These are phyloP conservation scores for Mesochorus sp. DNA, from an alignment of 2,888 invertebrate species.

Conservation along the genomic window DNA sequence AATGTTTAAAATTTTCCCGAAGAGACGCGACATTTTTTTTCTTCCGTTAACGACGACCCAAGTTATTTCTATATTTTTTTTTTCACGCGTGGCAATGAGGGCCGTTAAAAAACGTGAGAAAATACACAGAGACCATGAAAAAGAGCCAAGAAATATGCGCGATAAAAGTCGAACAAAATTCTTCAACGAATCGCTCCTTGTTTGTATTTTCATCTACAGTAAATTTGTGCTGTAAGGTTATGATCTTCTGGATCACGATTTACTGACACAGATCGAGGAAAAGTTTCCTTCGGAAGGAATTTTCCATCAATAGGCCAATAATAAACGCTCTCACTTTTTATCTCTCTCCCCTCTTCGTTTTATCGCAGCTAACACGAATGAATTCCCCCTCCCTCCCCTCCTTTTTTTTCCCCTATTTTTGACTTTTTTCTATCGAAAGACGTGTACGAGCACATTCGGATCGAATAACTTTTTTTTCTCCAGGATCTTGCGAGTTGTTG, in stretches of 20 bases:
- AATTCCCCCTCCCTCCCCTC: no score
- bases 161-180: no score
- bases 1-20: neutral
- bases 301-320: slow-evolving; percentile 44
- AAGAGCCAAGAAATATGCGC: no score
- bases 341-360: neutral
- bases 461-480: slow-evolving; percentile 18
- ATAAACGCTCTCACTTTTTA: slow-evolving; percentile 8
- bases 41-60: no score
- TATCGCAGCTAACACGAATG: no score
- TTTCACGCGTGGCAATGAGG: no score
- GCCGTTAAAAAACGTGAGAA: no score
- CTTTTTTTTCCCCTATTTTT: neutral
- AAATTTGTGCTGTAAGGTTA: slow-evolving; percentile 20
- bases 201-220: no score
- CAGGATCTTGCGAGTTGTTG: slow-evolving; percentile 15
- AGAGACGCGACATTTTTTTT: neutral
- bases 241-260: neutral
- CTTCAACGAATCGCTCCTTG: no score
- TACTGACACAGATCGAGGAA: neutral
- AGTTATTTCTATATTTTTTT: no score
- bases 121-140: no score
- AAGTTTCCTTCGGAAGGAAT: neutral
- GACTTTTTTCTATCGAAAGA: slow-evolving; percentile 24
- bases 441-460: slow-evolving; percentile 9